Base-by-base conservation (phyloP, 2,797 vertebrate genomes). In the Botia almorhae region DNA sequence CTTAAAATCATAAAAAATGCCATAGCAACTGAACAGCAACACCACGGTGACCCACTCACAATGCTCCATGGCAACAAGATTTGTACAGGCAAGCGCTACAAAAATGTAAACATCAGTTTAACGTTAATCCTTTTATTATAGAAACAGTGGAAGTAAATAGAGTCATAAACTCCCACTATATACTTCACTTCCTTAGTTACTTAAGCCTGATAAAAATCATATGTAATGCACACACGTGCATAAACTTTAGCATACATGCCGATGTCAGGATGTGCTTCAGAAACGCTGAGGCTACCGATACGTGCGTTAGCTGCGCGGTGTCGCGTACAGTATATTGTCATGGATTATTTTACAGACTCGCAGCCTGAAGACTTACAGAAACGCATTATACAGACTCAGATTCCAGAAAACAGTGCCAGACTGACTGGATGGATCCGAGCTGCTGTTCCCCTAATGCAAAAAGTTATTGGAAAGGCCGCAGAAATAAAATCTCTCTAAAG, bases 181-280 rank as follows among this genome's bases (percentile, higher is more conserved):
- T 73, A 33, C 69, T 4, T 26, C 7, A 39, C 21, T 2, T 29
- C 23, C 29, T 19, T 55, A 29, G 17, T 33, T 43, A 69, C 65
- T 3, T 53, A 61, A 70, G n/a, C 17, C 29, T 78, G 53, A 63
- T 61, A 61, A 69, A 74, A 10, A 17, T 69, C 16, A n/a, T 26
- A 76, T 68, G 50, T n/a, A n/a, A n/a, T 56, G 23, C 56, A 53
- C 80, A 86, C 82, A 82, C n/a, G 67, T 80, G 29, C 75, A 19
- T 81, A 83, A 83, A 83, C 82, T 60, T 75, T 46, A 2, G 4
- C 23, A n/a, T n/a, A 17, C 29, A 65, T n/a, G 63, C 29, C 3
- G 63, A 65, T 2, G 21, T 26, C 21, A 29, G 67, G 50, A 64
- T 63, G 55, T 13, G 12, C 33, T 76, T 73, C 48, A 13, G 36